phyloP scores from a whole-genome alignment of 2,797 vertebrate genomes.

The Otolemur crassicaudatus region DNA sequence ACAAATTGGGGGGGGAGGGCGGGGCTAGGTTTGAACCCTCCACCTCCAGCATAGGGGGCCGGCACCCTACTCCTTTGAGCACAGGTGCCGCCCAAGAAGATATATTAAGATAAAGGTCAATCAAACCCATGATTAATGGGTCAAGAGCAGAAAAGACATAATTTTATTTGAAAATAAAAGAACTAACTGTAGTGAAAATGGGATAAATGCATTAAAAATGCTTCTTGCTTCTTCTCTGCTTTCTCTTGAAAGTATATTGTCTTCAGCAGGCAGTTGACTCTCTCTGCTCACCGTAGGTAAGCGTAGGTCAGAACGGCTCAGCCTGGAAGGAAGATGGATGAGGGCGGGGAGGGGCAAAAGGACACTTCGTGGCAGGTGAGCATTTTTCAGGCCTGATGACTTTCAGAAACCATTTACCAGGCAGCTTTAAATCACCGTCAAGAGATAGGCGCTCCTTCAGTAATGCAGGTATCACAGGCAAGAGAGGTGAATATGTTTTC shows the following conservation, averaged over 20 bases:
- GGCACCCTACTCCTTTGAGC: no score
- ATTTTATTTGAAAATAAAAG: conserved; percentile 68
- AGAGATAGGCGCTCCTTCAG: conserved; percentile 72
- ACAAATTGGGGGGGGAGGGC: neutral
- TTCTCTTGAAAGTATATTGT: conserved; percentile 42
- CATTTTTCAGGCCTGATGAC: conserved; percentile 68
- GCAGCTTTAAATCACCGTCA: conserved; percentile 77
- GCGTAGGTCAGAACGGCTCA: neutral
- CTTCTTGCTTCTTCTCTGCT: neutral
- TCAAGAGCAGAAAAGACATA: neutral
- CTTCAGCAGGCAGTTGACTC: neutral
- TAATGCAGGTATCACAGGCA: conserved; percentile 53
- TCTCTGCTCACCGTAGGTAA: neutral
- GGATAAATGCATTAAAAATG: conserved; percentile 8
- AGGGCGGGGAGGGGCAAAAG: neutral
- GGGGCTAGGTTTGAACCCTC: no score
- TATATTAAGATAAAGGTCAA: neutral
- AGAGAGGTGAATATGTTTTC: conserved; percentile 50
- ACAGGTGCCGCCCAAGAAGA: neutral
- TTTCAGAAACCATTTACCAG: conserved; percentile 76
- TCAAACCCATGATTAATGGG: neutral
- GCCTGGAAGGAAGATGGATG: conserved; percentile 63
- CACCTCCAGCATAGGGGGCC: no score
- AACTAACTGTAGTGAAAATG: conserved; percentile 5
- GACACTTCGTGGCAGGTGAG: conserved; percentile 60